phyloP scores from a whole-genome alignment of 2,113 vertebrate species.

The Madoqua kirkii region DNA sequence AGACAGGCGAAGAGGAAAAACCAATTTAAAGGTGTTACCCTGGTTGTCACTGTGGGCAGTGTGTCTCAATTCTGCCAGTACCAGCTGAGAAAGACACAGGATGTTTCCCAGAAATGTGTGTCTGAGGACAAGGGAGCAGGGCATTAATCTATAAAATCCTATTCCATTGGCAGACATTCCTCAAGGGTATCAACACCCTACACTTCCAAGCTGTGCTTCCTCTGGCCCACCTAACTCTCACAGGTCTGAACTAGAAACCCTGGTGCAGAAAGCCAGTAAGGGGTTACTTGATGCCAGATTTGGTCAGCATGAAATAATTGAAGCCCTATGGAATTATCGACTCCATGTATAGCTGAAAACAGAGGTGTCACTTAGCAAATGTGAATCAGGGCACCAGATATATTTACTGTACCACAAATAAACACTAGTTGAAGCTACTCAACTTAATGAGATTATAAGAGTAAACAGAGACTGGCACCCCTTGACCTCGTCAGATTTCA shows the following conservation, averaged over 20 bases:
- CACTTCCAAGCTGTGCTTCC: neutral
- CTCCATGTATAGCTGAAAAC: neutral
- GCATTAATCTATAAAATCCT: neutral
- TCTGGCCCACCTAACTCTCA: neutral
- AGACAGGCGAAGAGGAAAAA: neutral
- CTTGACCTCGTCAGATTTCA: neutral
- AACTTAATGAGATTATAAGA: neutral
- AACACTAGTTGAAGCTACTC: neutral
- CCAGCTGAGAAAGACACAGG: neutral
- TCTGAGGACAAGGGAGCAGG: neutral
- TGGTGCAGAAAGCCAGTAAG: neutral
- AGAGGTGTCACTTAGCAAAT: neutral
- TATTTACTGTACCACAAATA: neutral
- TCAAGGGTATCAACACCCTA: neutral
- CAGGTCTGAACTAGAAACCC: neutral
- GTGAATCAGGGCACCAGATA: neutral
- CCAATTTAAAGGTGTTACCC: neutral
- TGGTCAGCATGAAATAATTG: neutral
- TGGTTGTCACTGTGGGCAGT: neutral
- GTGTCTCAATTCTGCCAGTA: neutral
- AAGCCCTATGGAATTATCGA: neutral
- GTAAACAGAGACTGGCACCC: neutral
- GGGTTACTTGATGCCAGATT: neutral
- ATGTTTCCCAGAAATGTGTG: neutral
- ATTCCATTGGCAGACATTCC: neutral